Evolutionary conservation across 64 coral and sea anemone species (phyloP), one percentile per base, ranked within the genome.

Genomic region (Pocillopora verrucosa): DNA sequence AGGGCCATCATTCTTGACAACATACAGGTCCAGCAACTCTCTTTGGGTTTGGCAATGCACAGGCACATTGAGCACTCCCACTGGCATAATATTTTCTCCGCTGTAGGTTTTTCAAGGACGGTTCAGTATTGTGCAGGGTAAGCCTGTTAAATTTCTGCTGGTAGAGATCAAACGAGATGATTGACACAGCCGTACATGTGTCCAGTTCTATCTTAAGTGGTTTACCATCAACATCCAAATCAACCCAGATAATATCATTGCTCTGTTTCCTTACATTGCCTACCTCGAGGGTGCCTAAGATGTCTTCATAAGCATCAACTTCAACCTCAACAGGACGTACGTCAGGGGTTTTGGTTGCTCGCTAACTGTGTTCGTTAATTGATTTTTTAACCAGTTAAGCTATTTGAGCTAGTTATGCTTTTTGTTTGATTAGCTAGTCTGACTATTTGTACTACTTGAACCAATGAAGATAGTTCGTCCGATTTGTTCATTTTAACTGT

Each of bases 101-200:
- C 35, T 86, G 61, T 86, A 92, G 57, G 59, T n/a, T 92, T 35
- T 86, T 35, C 16, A 92, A 38, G 45, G 64, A 63, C 19, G 78
- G 1, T 24, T 84, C 12, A 75, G 74, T 92, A 65, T 78, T 65
- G 15, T 86, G 15, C 72, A 86, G 36, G 15, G 72, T 73, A 14
- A 77, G 20, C 7, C 72, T 56, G 13, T 67, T 45, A 61, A 92
- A 78, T 65, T 58, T 76, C 36, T 77, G 59, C 72, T 17, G 12
- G 82, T 86, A 92, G 20, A 64, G 24, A 9, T 76, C 81, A 26
- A 77, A 30, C 4, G 16, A 22, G 30, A 78, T 86, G 22, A 91
- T 79, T 10, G 90, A 91, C 59, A 91, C 80, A 65, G 90, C 69
- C 58, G 90, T 76, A 9, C 74, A 74, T 16, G 74, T 87, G 58